Conservation (phyloP, 2,113 vertebrate genomes). For the Neogale vison region DNA sequence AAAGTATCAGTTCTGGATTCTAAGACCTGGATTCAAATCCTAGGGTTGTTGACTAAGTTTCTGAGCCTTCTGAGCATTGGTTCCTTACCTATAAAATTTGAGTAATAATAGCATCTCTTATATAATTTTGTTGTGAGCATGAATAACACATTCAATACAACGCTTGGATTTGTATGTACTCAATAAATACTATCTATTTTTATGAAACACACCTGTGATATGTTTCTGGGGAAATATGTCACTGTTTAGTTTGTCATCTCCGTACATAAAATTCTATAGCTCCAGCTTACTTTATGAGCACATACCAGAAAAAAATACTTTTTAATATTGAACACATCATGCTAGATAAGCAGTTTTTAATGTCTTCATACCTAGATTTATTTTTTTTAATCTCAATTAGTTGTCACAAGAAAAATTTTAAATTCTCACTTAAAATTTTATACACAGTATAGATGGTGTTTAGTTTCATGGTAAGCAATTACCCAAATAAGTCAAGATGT, state of each 20-base stretch:
- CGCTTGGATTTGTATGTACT: neutral
- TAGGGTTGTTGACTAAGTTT: neutral
- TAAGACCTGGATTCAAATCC: neutral
- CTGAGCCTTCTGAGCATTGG: neutral
- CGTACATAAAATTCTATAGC: neutral
- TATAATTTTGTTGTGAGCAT: neutral
- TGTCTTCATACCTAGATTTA: neutral
- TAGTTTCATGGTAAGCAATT: neutral
- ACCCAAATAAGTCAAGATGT: constrained; percentile 1
- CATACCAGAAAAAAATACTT: neutral
- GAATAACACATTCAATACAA: neutral
- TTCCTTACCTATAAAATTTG: neutral
- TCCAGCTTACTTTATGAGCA: neutral
- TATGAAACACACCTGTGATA: neutral
- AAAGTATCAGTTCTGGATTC: neutral
- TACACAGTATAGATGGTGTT: neutral
- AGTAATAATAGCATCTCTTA: neutral
- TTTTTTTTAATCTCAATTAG: neutral
- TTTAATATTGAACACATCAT: neutral
- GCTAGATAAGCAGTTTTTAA: neutral
- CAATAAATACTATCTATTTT: neutral
- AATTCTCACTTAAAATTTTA: constrained; percentile 24
- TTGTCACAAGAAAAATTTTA: neutral
- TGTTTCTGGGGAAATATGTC: neutral
- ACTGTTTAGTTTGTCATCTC: neutral